Base-by-base conservation (phyloP, 2,113 vertebrate genomes). In the Cyphomyrus discorhynchus region DNA sequence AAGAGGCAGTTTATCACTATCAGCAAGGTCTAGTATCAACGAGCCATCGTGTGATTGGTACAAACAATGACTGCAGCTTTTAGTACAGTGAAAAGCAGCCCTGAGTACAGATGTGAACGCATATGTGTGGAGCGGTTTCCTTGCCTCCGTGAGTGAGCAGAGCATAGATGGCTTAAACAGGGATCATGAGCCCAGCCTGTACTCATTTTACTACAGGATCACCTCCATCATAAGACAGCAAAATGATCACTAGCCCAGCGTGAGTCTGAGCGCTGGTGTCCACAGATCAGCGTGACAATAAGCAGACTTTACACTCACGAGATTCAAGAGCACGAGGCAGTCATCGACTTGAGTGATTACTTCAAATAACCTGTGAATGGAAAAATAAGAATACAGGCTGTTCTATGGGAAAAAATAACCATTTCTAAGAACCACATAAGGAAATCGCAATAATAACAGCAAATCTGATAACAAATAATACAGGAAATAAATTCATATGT, bases 291-390 rank as follows among this genome's bases (percentile, higher is more conserved):
- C 21, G 21, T 84, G 19, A 47, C 9, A 47, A 47, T 46, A 46
- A 47, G 6, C 21, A 19, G 49, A 15, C 19, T 39, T 39, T 15
- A 17, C 62, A 58, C 95, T 94, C 53, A 96, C 96, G 0, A 96
- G 93, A 90, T 96, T 96, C 88, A 98, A 95, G 92, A 99, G 95
- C 24, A 97, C 97, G 0, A 99, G 96, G 8, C 97, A 96, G 58
- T 99, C 98, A 31, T 99, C 98, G 66, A 97, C 97, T 21, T 94
- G 95, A 27, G 95, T 97, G 58, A 98, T 96, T n/a, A 98, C 96
- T 86, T 98, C 97, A 93, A 99, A 98, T 86, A 99, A 95, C 89
- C 98, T 99, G 93, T 0, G 21, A 91, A 91, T 90, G 45, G 24
- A 47, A 47, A 47, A n/a, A 47, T 2, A 84, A 42, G 2, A 42